phyloP scores from a whole-genome alignment of 2,888 invertebrate genomes.

The Polydrusus pterygomalis region DNA sequence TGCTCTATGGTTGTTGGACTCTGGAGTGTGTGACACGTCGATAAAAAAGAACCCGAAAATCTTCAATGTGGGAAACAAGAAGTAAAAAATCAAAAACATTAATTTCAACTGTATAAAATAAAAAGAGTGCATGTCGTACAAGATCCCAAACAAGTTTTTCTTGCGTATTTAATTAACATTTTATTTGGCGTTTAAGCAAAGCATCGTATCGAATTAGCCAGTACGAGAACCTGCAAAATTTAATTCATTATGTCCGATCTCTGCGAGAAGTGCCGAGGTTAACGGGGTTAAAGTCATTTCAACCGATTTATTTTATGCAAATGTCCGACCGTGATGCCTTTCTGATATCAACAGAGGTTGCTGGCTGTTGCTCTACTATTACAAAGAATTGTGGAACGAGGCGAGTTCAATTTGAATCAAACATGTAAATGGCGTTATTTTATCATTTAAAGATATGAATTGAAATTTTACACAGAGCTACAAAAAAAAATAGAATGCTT shows the following conservation, averaged over 20 bases:
- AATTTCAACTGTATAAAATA: conserved; percentile 38
- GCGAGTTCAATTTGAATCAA: not conserved
- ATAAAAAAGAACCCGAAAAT: not conserved
- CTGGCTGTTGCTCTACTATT: conserved; percentile 20
- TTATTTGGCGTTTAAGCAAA: conserved; percentile 57
- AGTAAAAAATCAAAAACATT: conserved; percentile 41
- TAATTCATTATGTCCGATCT: conserved; percentile 56
- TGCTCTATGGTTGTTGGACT: no score
- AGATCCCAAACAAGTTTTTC: conserved; percentile 50
- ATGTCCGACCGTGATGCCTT: conserved; percentile 46
- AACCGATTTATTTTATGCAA: conserved; percentile 53
- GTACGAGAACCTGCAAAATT: conserved; percentile 47
- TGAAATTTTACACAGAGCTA: no score
- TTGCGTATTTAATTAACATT: conserved; percentile 56
- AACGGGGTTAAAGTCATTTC: conserved; percentile 51
- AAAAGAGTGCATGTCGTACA: conserved; percentile 43
- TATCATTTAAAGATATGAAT: no score
- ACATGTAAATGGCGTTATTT: not conserved
- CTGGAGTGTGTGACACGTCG: not conserved
- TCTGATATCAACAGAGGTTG: conserved; percentile 24
- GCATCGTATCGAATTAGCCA: conserved; percentile 54
- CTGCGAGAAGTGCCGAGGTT: conserved; percentile 55
- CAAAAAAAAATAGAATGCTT: no score
- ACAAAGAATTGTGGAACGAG: conserved; percentile 15
- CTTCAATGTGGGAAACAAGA: conserved; percentile 26